phyloP scores from a whole-genome alignment of 1,140 invertebrate genomes.

The Atta colombica region DNA sequence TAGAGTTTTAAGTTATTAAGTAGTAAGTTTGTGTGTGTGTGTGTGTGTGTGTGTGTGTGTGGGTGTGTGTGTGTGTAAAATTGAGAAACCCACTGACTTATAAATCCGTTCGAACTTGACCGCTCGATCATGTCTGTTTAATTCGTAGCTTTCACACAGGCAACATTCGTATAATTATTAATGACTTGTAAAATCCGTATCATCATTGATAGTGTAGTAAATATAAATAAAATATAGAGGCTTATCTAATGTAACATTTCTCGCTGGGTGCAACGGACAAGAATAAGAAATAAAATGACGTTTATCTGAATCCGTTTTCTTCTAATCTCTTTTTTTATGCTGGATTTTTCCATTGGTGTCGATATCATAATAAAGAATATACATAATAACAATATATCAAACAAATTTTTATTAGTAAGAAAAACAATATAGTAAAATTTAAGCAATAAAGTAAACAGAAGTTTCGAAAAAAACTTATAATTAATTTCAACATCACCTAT shows the following conservation, averaged over 20 bases:
- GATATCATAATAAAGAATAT: neutral
- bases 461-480: too few relatives aligned
- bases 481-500: too few relatives aligned
- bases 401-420: too few relatives aligned
- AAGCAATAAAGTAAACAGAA: too few relatives aligned
- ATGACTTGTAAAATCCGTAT: slow-evolving; percentile 1
- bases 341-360: neutral
- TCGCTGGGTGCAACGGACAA: neutral
- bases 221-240: neutral
- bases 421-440: too few relatives aligned
- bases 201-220: neutral
- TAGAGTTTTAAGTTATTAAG: neutral
- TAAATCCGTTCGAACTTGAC: neutral
- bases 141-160: neutral
- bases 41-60: neutral
- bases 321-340: neutral
- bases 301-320: slow-evolving; percentile 9
- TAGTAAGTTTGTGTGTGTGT: neutral
- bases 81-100: neutral
- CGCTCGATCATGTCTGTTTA: neutral
- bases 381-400: too few relatives aligned
- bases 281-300: neutral
- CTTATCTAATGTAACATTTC: neutral
- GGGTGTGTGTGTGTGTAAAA: neutral
- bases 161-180: neutral